Percentiles rank a stretch among this genome's conserved stretches.
phyloP scores from a whole-genome alignment of 2,797 vertebrate genomes.

The Sciurus carolinensis region DNA sequence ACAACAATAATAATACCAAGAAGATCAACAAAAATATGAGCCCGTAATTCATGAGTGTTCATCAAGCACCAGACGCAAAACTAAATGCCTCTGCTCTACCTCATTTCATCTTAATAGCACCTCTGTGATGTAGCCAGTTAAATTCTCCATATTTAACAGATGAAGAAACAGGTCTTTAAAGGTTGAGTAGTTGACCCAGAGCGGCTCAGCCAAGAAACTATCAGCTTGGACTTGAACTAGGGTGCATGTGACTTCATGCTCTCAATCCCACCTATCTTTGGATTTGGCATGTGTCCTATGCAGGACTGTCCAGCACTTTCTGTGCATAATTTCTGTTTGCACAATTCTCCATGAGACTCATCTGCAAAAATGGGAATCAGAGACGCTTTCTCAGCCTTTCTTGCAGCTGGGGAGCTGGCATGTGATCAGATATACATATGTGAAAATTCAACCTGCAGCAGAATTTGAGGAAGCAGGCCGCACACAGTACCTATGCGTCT shows the following conservation, averaged over 20 bases:
- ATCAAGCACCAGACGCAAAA: background rate
- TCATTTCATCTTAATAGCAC: background rate
- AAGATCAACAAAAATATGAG: background rate
- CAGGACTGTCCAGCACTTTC: background rate
- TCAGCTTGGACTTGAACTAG: background rate
- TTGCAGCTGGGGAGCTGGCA: background rate
- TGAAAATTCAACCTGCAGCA: background rate
- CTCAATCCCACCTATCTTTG: background rate
- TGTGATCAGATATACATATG: background rate
- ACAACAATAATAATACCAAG: background rate
- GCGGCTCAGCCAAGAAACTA: background rate
- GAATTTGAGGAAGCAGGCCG: background rate
- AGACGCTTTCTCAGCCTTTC: background rate
- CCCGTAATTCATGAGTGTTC: background rate
- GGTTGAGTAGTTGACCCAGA: background rate
- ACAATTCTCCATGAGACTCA: background rate
- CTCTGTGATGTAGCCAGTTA: background rate
- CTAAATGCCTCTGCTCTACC: background rate
- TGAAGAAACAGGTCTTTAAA: background rate
- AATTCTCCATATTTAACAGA: background rate
- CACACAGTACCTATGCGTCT: background rate
- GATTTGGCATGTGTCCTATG: background rate
- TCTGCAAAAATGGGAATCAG: background rate
- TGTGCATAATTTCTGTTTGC: background rate
- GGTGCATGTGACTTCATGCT: background rate